A percentile compares a stretch with the other conserved stretches of the same genome.
These are phyloP conservation scores for Leptopilina myrica DNA, from an alignment of 2,888 invertebrate genomes.

Conservation along the genomic window DNA sequence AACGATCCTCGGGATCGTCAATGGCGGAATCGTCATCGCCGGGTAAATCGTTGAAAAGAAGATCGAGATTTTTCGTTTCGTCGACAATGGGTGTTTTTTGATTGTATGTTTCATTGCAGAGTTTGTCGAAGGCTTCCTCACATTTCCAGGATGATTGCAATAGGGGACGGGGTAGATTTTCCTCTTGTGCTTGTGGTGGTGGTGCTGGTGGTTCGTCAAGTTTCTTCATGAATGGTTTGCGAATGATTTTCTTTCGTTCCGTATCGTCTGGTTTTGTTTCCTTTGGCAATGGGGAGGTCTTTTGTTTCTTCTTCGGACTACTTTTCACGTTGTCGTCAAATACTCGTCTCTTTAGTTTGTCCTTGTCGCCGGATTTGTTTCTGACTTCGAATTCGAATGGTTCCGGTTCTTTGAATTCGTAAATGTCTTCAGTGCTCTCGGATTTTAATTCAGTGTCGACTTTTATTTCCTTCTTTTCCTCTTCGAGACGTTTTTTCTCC, in stretches of 20 bases:
- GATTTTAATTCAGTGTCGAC: slow-evolving; percentile 46
- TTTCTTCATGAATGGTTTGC: slow-evolving; percentile 64
- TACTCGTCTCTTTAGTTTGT: slow-evolving; percentile 71
- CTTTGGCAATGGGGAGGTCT: slow-evolving; percentile 57
- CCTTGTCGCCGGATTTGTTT: slow-evolving; percentile 71
- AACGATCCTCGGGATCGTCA: slow-evolving; percentile 80
- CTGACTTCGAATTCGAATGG: slow-evolving; percentile 89
- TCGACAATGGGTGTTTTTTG: slow-evolving; percentile 61
- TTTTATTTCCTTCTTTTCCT: slow-evolving; percentile 61
- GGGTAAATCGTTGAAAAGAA: slow-evolving; percentile 76
- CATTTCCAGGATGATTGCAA: slow-evolving; percentile 53
- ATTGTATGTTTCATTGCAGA: slow-evolving; percentile 74
- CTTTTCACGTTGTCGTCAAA: slow-evolving; percentile 71
- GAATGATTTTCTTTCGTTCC: slow-evolving; percentile 62
- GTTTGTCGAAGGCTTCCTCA: slow-evolving; percentile 78
- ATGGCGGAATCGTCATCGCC: slow-evolving; percentile 69
- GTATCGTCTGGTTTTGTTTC: slow-evolving; percentile 57
- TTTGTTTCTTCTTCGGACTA: slow-evolving; percentile 74
- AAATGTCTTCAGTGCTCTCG: slow-evolving; percentile 81
- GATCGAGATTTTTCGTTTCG: slow-evolving; percentile 66
- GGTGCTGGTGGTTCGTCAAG: slow-evolving; percentile 56
- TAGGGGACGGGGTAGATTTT: slow-evolving; percentile 57
- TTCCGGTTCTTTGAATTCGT: slow-evolving; percentile 93
- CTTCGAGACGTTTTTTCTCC: not conserved
- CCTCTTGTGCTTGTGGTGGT: slow-evolving; percentile 30